A percentile compares a stretch with the other conserved stretches of the same genome.
Conservation (phyloP, 2,113 vertebrate species). For the Cyanoramphus novaezelandiae region DNA sequence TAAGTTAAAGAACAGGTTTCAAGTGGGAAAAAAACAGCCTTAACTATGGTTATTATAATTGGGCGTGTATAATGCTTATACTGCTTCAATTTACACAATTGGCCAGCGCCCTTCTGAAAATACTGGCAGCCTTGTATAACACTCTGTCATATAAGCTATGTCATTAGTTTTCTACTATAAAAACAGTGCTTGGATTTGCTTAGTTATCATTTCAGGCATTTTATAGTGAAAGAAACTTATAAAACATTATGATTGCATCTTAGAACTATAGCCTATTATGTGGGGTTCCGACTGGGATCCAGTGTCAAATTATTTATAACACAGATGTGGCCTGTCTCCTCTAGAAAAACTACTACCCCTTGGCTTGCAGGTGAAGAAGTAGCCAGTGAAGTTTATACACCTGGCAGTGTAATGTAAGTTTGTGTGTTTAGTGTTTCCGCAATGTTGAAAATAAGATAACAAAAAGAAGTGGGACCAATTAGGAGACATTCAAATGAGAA, state of each 20-base stretch:
- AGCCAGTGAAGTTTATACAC: neutral
- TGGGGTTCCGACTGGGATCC: neutral
- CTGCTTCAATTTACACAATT: neutral
- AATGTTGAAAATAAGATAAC: neutral
- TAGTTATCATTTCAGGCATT: neutral
- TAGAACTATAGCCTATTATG: neutral
- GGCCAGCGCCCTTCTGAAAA: neutral
- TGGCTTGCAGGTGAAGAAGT: neutral
- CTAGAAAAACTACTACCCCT: neutral
- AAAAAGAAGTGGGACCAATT: neutral
- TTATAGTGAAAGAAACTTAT: neutral
- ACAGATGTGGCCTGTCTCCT: neutral
- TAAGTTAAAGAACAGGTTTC: neutral
- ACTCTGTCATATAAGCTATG: neutral
- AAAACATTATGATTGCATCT: neutral
- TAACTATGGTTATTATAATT: neutral
- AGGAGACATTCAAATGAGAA: neutral
- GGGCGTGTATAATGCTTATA: neutral
- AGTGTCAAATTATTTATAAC: neutral
- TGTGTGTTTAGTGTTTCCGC: neutral
- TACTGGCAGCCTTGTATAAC: neutral
- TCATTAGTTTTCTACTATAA: neutral
- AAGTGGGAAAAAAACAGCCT: accelerated
- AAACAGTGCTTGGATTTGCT: neutral
- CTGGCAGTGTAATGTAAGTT: neutral